phyloP scores from a whole-genome alignment of 2,113 vertebrate species.

The Tragelaphus strepsiceros region DNA sequence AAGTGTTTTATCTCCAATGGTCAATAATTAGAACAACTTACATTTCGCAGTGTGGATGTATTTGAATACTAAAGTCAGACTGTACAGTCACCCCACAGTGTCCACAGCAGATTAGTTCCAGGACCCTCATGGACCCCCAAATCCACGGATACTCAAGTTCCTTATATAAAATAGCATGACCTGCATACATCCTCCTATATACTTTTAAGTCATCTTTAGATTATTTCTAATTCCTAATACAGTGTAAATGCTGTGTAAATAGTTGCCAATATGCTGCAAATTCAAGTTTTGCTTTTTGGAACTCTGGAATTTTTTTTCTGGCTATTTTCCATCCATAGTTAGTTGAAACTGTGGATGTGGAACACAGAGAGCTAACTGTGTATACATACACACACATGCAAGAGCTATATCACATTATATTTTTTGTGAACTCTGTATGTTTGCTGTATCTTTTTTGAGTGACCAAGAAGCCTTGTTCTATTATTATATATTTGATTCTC shows the following conservation, averaged over 20 bases:
- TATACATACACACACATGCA: background rate
- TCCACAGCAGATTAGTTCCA: background rate
- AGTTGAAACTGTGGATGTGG: background rate
- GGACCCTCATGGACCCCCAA: background rate
- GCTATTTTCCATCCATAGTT: background rate
- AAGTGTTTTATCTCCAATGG: background rate
- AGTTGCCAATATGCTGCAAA: background rate
- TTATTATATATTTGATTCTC: background rate
- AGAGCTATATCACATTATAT: background rate
- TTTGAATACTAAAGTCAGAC: background rate
- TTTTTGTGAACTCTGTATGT: background rate
- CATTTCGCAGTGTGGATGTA: background rate
- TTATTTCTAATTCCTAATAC: background rate
- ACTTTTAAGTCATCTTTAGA: background rate
- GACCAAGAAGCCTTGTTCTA: background rate
- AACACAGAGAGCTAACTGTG: background rate
- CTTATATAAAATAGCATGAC: background rate
- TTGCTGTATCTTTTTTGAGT: background rate
- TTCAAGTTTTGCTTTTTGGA: background rate
- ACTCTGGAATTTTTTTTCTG: background rate
- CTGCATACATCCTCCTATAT: background rate
- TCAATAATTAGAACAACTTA: background rate
- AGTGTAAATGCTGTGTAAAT: background rate
- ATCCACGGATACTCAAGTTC: background rate
- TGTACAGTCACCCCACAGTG: background rate